Base-by-base conservation (phyloP, 35 echinoderm and acorn worm species). In the Apostichopus californicus region DNA sequence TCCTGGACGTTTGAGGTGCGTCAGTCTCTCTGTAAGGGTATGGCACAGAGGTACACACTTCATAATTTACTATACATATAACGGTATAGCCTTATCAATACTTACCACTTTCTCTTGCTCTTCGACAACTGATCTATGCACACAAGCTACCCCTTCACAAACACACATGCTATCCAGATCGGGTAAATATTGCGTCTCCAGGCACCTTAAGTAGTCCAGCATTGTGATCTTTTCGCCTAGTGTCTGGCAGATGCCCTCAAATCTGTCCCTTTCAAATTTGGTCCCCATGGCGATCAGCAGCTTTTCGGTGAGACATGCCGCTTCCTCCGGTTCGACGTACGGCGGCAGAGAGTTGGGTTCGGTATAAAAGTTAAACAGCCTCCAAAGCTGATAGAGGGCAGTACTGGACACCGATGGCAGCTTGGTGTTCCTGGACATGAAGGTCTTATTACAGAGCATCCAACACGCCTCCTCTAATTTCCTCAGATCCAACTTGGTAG, bases 401-500 rank as follows among this genome's bases (percentile, higher is more conserved):
- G 52, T 91, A 18, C 12, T 60, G 5, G 72, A 23, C 15, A 91
- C 68, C 10, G 89, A 57, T 53, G 71, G 71, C 68, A 91, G 77
- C 77, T 79, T 77, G 5, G 71, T 55, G 20, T 66, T 77, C 34
- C 89, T 91, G 9, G 72, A 57, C 12, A 57, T 53, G n/a, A 91
- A 79, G 18, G 21, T 56, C 12, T 91, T 78, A 21, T 78, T 78
- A 34, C 89, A 91, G 14, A 91, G n/a, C 77, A 91, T 78, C 89
- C 89, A 91, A 34, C 89, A 91, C 5, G 89, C 89, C n/a, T 91
- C 89, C 73, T 91, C 89, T 59, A 91, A 73, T 54, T 91, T 91
- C 5, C 89, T 54, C 72, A 91, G 15, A 73, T 91, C 89, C 71
- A 91, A 54, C 34, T 91, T 91, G 24, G 54, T 18, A 79, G 55